Percentiles rank a stretch among this genome's conserved stretches.
Conservation (phyloP, 1,140 invertebrate species). For the Heliothis subflexa region DNA sequence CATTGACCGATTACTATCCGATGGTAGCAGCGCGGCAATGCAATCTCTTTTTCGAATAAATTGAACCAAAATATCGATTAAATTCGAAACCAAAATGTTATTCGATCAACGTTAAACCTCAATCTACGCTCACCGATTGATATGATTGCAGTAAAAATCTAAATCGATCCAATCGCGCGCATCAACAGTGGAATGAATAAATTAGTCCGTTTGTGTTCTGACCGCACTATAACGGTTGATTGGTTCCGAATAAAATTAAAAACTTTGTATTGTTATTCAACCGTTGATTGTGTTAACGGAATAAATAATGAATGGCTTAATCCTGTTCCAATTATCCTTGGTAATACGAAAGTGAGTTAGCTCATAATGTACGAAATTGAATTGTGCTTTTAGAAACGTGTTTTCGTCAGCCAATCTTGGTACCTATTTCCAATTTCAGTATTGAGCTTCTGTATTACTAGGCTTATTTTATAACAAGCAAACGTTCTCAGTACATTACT, state of each 20-base stretch:
- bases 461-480: neutral
- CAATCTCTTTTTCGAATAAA: too few relatives aligned
- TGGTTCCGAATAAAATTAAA: constrained; percentile 44
- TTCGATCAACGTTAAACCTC: constrained; percentile 14
- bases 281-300: constrained; percentile 25
- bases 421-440: constrained; percentile 24
- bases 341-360: constrained; percentile 14
- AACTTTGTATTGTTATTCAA: constrained; percentile 36
- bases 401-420: constrained; percentile 12
- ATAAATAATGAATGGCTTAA: constrained; percentile 27
- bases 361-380: constrained; percentile 14
- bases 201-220: constrained; percentile 41
- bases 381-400: neutral
- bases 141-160: constrained; percentile 28
- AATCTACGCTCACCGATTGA: neutral
- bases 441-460: neutral
- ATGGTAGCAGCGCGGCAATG: too few relatives aligned
- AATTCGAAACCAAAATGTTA: neutral
- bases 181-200: constrained; percentile 49
- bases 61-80: neutral
- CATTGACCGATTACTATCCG: too few relatives aligned
- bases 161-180: constrained; percentile 33
- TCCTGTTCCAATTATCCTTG: constrained; percentile 11
- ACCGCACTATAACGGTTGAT: constrained; percentile 47
- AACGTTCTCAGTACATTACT: neutral